Evolutionary conservation across 2,113 vertebrate genomes (phyloP), one percentile per base, ranked within the genome.

Genomic region (Cyprinodon brontotheroides): DNA sequence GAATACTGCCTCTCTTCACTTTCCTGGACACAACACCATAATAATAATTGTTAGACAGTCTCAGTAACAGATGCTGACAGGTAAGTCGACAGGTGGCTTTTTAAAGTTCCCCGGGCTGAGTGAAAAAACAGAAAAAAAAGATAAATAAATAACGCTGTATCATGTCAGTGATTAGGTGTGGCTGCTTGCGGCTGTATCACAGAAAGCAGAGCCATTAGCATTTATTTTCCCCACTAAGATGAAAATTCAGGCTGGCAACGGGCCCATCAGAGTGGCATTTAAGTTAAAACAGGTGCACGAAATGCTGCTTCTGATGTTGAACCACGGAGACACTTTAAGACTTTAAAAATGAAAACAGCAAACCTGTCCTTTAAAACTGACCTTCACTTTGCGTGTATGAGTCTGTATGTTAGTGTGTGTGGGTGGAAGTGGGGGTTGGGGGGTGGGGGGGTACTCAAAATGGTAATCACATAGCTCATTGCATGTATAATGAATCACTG

Each of bases 401-500:
- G 14, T 68, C 67, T 37, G 37, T 72, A 67, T 61, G 61, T 39
- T 50, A 50, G 38, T 53, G 43, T 48, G 50, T 41, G 65, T 61
- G 72, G 61, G 77, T 45, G 72, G 61, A 74, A 63, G 53, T 70
- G 80, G 81, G 66, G 77, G 61, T 79, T 80, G 84, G 78, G 53
- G 80, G 82, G 70, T 68, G 66, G 72, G 74, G 72, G 61, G 78
- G 80, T 88, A 78, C 86, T 90, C 89, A 85, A 90, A 89, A 91
- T 90, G 87, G 84, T 90, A 92, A 92, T 89, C 84, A 82, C 85
- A 89, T 83, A 86, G 85, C 87, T 89, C 77, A 79, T 79, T 88
- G 89, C 84, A 90, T 90, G 89, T 88, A 90, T 91, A 91, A 92
- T 90, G 82, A 89, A 89, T 82, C 79, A 82, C 61, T n/a, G 63